Conservation (phyloP, 2,113 vertebrate genomes). For the Apteryx mantelli region DNA sequence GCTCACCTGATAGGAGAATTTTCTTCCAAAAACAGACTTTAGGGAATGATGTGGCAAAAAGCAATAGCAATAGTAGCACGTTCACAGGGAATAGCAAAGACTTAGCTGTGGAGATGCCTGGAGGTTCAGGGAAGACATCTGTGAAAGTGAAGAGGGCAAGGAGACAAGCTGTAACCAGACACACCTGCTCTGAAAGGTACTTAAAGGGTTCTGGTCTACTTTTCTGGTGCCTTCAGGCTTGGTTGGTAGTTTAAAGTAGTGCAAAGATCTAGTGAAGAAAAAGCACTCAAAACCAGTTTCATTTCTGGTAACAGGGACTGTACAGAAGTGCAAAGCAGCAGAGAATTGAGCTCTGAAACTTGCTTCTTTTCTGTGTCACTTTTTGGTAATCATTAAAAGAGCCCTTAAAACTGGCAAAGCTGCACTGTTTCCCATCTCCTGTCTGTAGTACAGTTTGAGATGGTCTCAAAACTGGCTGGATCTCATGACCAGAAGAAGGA, state of each 20-base stretch:
- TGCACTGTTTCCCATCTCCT: background rate
- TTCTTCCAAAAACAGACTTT: background rate
- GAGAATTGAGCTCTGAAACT: background rate
- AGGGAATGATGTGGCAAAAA: background rate
- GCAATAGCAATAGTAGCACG: background rate
- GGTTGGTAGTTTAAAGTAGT: background rate
- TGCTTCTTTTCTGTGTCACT: background rate
- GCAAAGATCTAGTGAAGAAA: background rate
- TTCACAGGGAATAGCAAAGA: background rate
- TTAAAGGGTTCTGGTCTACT: background rate
- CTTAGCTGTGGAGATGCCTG: background rate
- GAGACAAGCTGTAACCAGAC: background rate
- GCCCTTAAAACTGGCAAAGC: background rate
- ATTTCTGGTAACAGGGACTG: background rate
- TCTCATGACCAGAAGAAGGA: background rate
- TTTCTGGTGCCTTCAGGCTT: background rate
- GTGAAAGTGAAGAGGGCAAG: background rate
- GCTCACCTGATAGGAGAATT: background rate
- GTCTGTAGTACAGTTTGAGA: background rate
- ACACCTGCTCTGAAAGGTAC: background rate
- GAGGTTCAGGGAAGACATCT: background rate
- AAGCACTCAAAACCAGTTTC: background rate
- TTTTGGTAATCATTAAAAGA: background rate
- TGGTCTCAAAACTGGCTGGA: background rate
- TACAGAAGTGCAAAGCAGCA: background rate